A percentile compares a stretch with the other conserved stretches of the same genome.
phyloP scores from a whole-genome alignment of 1,140 invertebrate genomes.

The Tigriopus japonicus region DNA sequence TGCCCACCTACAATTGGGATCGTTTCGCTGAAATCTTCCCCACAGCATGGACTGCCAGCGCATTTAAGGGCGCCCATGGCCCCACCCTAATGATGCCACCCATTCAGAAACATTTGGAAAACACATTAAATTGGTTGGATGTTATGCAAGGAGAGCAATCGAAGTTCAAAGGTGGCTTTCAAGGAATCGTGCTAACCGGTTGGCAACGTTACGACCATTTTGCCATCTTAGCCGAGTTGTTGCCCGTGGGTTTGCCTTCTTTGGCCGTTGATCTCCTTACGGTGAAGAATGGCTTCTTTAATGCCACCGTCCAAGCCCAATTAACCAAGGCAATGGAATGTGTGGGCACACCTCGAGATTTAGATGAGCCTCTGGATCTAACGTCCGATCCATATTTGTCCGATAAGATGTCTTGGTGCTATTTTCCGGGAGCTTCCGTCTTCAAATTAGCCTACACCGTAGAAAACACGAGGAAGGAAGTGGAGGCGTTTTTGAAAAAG shows the following conservation, averaged over 20 bases:
- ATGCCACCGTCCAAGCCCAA: constrained; percentile 31
- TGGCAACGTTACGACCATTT: constrained; percentile 80
- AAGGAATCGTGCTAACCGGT: constrained; percentile 31
- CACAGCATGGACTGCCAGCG: constrained; percentile 37
- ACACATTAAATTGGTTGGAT: constrained; percentile 48
- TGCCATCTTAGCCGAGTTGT: constrained; percentile 70
- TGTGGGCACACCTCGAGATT: constrained; percentile 18
- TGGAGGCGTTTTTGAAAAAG: constrained; percentile 22
- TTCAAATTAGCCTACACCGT: constrained; percentile 37
- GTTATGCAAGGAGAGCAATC: constrained; percentile 35
- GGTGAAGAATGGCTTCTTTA: constrained; percentile 38
- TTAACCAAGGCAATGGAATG: constrained; percentile 37
- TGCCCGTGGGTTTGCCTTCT: constrained; percentile 63
- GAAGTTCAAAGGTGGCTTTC: constrained; percentile 37
- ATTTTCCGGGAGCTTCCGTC: constrained; percentile 34
- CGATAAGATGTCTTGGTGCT: constrained; percentile 35
- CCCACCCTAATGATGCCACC: constrained; percentile 45
- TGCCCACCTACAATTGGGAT: constrained; percentile 26
- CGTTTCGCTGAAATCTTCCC: constrained; percentile 33
- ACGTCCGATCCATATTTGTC: constrained; percentile 37
- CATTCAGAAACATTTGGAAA: constrained; percentile 42
- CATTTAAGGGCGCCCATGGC: constrained; percentile 48
- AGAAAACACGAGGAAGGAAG: constrained; percentile 28
- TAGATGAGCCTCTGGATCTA: constrained; percentile 25
- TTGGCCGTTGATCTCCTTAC: constrained; percentile 41